Conservation (phyloP, 2,888 invertebrate species). For the Sipunculus nudus region DNA sequence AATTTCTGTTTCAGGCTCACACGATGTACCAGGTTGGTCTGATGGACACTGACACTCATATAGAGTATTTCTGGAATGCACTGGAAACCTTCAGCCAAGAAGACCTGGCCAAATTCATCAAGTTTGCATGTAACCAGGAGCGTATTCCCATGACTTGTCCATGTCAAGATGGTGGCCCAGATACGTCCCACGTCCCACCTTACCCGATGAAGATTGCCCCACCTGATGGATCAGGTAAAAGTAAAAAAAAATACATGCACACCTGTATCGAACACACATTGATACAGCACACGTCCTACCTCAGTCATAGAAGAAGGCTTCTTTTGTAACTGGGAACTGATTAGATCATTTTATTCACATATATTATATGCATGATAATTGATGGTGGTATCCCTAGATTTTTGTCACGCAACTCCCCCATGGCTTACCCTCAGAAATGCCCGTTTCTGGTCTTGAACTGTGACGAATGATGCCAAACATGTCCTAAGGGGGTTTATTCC, state of each 20-base stretch:
- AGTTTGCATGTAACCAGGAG: conserved; percentile 66
- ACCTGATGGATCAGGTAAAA: conserved; percentile 60
- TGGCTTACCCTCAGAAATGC: too few relatives aligned
- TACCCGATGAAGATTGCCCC: conserved; percentile 67
- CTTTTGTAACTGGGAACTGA: too few relatives aligned
- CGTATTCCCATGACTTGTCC: conserved; percentile 63
- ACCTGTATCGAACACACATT: too few relatives aligned
- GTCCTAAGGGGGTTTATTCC: too few relatives aligned
- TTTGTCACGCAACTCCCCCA: too few relatives aligned
- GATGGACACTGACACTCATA: conserved; percentile 62
- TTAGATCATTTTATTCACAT: too few relatives aligned
- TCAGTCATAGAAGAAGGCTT: too few relatives aligned
- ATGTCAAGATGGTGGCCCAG: conserved; percentile 57
- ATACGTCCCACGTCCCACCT: conserved; percentile 63
- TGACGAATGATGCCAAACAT: too few relatives aligned
- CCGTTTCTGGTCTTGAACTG: too few relatives aligned
- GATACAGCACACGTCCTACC: too few relatives aligned
- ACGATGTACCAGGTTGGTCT: conserved; percentile 66
- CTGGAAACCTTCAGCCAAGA: conserved; percentile 59
- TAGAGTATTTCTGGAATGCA: conserved; percentile 63
- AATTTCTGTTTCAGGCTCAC: conserved; percentile 50
- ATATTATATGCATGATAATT: too few relatives aligned
- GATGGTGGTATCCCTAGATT: too few relatives aligned
- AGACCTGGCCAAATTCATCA: conserved; percentile 62
- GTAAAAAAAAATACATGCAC: not conserved